Evolutionary conservation across 2,797 vertebrate genomes (phyloP).

Genomic region (Sparus aurata): DNA sequence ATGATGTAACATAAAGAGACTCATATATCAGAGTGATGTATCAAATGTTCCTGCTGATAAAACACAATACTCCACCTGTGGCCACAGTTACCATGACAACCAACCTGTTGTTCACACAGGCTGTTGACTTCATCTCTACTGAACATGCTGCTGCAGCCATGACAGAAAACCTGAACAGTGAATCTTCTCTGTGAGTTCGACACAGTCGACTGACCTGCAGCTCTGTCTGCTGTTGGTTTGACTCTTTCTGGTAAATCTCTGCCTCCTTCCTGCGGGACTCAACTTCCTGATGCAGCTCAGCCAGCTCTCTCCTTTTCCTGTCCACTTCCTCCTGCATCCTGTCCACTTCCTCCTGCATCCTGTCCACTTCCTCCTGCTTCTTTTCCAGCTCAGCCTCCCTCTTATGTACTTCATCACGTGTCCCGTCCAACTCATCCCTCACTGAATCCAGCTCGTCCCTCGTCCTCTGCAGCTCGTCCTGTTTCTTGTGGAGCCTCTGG

Average conservation of each 20-base stretch:
- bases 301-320: constrained; percentile 20
- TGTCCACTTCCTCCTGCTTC: not conserved
- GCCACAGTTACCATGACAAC: too few species aligned
- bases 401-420: not conserved
- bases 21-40: too few species aligned
- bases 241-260: not conserved
- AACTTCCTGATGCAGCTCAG: constrained; percentile 20
- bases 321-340: not conserved
- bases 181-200: too few species aligned
- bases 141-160: too few species aligned
- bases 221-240: not conserved
- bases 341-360: not conserved
- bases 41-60: too few species aligned
- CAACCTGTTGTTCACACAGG: too few species aligned
- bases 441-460: not conserved
- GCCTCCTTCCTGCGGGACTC: constrained; percentile 9
- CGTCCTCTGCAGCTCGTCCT: constrained; percentile 14
- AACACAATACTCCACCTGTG: too few species aligned
- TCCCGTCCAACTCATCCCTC: not conserved
- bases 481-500: constrained; percentile 30
- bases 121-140: too few species aligned
- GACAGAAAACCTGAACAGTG: too few species aligned
- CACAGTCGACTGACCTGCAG: constrained; percentile 43
- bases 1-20: too few species aligned
- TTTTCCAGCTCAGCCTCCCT: not conserved